These are phyloP conservation scores for Micromesistius poutassou DNA, from an alignment of 2,797 vertebrate species.

Conservation along the genomic window DNA sequence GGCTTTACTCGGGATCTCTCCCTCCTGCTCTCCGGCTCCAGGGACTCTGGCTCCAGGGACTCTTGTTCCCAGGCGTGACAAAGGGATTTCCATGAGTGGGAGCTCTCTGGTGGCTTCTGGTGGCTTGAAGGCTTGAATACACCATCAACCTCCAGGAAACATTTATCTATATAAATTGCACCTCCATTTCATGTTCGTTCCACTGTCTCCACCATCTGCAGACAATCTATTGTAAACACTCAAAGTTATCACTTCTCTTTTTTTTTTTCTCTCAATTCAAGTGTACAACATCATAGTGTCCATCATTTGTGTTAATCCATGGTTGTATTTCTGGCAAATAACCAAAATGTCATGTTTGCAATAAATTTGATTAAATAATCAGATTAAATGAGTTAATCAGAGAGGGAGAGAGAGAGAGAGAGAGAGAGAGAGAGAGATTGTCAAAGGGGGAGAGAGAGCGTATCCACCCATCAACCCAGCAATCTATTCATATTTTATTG, in stretches of 20 bases:
- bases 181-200: too few relatives aligned
- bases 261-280: neutral
- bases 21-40: too few relatives aligned
- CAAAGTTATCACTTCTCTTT: neutral
- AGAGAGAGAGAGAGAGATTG: neutral
- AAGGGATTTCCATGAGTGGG: neutral
- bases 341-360: neutral
- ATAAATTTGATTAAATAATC: neutral
- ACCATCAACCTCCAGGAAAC: too few relatives aligned
- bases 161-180: too few relatives aligned
- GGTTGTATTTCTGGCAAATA: neutral
- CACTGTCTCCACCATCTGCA: too few relatives aligned
- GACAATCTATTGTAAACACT: neutral
- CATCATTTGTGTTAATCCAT: slow-evolving; percentile 3
- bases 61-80: neutral
- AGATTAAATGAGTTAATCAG: neutral
- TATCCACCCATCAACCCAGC: neutral
- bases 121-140: too few relatives aligned
- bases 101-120: neutral
- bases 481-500: slow-evolving; percentile 18
- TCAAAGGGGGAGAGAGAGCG: neutral
- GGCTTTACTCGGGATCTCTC: neutral
- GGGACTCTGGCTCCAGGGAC: neutral
- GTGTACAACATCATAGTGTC: neutral
- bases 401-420: neutral